Base-by-base conservation (phyloP, 2,113 vertebrate genomes). In the Phainopepla nitens region DNA sequence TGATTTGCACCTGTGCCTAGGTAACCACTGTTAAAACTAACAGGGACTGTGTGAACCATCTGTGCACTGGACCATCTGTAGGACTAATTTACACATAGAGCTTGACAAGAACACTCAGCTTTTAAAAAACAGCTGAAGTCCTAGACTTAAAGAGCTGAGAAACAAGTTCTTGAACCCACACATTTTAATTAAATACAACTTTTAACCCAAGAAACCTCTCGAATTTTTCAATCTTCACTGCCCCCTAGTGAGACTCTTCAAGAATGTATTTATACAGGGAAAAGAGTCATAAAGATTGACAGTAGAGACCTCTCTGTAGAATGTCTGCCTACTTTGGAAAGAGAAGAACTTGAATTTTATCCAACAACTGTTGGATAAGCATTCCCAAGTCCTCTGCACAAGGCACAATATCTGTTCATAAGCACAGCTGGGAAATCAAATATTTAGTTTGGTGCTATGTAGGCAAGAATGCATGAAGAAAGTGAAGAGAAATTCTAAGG, bases 141-240 rank as follows among this genome's bases (percentile, higher is more conserved):
- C 21, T 21, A 82, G 45, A 47, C 36, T 60, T 60, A 20, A 60
- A 51, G 22, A 90, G 20, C 29, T 86, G 83, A 62, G 64, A 88
- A 88, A 61, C 23, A 70, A 78, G 50, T 69, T 35, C 45, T 85
- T 62, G 81, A 95, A 82, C 44, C 68, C 11, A 15, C 28, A 35
- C 6, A 20, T 87, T 45, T 50, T 60, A 81, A 84, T 56, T 65
- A 88, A 90, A 71, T 22, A 4, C 2, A 60, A 65, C 36, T 73
- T 86, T 81, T 61, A 82, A 96, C 61, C 33, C 61, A 87, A 84
- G 33, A 87, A 92, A 65, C 23, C 44, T 33, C 44, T 79, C 35
- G 89, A 64, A 35, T 88, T 78, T 89, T 60, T 49, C 79, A 89
- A 90, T 92, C 90, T 93, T 96, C 66, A 53, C 72, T 87, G 92